Evolutionary conservation across 2,797 vertebrate genomes (phyloP).

Genomic region (Phalanger gymnotis): DNA sequence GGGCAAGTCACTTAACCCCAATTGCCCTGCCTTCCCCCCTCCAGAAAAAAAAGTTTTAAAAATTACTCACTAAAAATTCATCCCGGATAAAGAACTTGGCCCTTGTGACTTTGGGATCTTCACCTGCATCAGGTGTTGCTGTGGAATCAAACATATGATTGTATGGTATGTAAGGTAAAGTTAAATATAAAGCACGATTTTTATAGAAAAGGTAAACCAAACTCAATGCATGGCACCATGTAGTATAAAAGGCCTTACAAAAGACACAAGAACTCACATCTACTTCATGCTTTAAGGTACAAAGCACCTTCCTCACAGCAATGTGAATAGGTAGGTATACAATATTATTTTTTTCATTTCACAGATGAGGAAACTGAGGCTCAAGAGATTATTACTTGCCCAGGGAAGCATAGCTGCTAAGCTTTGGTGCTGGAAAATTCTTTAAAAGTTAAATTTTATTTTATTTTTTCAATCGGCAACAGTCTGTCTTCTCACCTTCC

Average conservation of each 20-base stretch:
- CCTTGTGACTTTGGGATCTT: constrained; percentile 98
- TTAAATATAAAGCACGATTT: neutral
- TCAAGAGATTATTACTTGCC: neutral
- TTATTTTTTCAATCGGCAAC: neutral
- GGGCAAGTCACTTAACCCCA: too few species aligned
- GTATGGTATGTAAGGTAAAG: constrained; percentile 61
- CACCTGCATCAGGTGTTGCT: constrained; percentile 97
- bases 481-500: neutral
- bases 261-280: neutral
- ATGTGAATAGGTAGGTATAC: neutral
- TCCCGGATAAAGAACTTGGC: constrained; percentile 99
- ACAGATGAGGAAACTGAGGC: neutral
- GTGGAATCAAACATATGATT: constrained; percentile 73
- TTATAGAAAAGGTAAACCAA: neutral
- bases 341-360: neutral
- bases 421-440: neutral
- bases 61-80: constrained; percentile 94
- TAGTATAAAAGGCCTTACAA: neutral
- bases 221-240: neutral
- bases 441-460: neutral
- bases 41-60: constrained; percentile 55
- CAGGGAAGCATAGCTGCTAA: neutral
- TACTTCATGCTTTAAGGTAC: neutral
- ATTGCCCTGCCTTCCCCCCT: too few species aligned
- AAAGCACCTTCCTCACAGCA: neutral